A percentile compares a stretch with the other conserved stretches of the same genome.
Conservation (phyloP, 2,797 vertebrate genomes). For the Crenuchus spilurus region DNA sequence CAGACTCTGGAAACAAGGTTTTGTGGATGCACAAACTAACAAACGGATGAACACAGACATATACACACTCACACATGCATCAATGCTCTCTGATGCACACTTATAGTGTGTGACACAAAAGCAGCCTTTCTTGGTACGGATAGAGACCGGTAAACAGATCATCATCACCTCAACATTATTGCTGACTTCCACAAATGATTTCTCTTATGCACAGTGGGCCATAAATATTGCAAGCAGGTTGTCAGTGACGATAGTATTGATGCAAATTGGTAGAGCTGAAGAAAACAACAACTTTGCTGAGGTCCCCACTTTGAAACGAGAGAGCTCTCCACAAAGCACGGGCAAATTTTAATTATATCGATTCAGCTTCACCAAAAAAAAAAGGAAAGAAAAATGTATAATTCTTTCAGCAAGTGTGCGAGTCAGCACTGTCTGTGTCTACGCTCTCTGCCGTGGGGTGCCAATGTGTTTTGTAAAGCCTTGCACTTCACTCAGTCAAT, state of each 20-base stretch:
- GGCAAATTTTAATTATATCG: constrained; percentile 85
- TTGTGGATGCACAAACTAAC: constrained; percentile 6
- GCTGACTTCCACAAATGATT: constrained; percentile 82
- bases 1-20: not conserved
- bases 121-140: constrained; percentile 74
- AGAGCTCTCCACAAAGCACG: constrained; percentile 73
- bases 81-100: constrained; percentile 69
- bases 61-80: constrained; percentile 29
- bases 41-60: constrained; percentile 15
- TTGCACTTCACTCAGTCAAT: constrained; percentile 68
- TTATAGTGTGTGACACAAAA: constrained; percentile 76
- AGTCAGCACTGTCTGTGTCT: constrained; percentile 84
- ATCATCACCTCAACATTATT: constrained; percentile 80
- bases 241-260: constrained; percentile 85
- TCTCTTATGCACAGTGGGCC: constrained; percentile 81
- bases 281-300: constrained; percentile 86
- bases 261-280: constrained; percentile 77
- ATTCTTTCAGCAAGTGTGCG: constrained; percentile 75
- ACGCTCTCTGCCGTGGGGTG: constrained; percentile 72
- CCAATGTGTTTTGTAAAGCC: constrained; percentile 77
- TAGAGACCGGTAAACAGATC: constrained; percentile 80
- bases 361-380: constrained; percentile 82
- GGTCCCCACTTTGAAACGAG: constrained; percentile 80
- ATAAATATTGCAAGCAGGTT: constrained; percentile 81
- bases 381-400: constrained; percentile 82